Evolutionary conservation across 1,140 invertebrate genomes (phyloP), one percentile per base, ranked within the genome.

Genomic region (Halictus rubicundus): DNA sequence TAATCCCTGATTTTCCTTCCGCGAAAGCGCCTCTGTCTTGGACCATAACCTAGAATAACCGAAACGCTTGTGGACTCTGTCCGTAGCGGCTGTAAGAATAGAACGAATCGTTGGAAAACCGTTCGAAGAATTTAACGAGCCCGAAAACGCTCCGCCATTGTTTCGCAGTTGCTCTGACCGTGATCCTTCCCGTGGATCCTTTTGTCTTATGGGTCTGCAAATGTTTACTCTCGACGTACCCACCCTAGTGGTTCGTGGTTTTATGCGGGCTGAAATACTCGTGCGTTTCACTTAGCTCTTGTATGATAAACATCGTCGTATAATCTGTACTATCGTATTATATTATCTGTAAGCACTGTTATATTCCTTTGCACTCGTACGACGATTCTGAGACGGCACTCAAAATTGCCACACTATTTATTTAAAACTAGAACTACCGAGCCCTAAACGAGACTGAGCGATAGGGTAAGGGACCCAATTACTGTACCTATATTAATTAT

Each of bases 1-100:
- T 72, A 81, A 83, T 87, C 77, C 80, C 78, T 78, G 85, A 86
- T 86, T 89, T 86, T 85, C 60, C 75, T 79, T 83, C 78, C 74
- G 71, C 74, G 74, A 80, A 85, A 78, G 42, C 68, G 46, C 32
- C 25, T 32, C 25, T 73, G 59, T 81, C 78, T 83, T 59, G 49
- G 68, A 74, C 74, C 82, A 73, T 86, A 84, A 66, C 75, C 65
- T 78, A 78, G 57, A 75, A 82, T 75, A 81, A 70, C 65, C 61
- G 32, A 81, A 68, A 78, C 71, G 70, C 78, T 60, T 60, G 71
- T 46, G 59, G 46, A 23, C 78, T 60, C 39, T 39, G 3, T 16
- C 21, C 10, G 39, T 52, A 49, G 37, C n/a, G 42, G 68, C 7
- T 25, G 37, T 49, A 66, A 68, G 61, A 72, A 78, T 64, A 64